A percentile compares a stretch with the other conserved stretches of the same genome.
Conservation (phyloP, 2,888 invertebrate species). For the Galeopsomyia nigrocyanea region DNA sequence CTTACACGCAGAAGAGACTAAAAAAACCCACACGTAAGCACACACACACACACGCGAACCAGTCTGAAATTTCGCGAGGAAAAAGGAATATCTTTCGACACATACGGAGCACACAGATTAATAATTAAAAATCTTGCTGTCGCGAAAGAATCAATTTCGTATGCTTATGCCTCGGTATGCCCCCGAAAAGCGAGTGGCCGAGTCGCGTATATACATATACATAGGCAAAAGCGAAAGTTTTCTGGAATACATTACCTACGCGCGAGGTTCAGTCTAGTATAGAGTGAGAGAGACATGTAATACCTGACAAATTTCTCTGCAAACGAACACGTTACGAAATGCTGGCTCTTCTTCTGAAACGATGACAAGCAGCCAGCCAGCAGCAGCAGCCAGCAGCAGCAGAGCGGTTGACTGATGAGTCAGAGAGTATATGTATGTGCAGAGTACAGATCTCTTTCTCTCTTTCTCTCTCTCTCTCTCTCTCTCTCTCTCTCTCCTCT, state of each 20-base stretch:
- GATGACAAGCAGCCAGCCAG: slow-evolving; percentile 9
- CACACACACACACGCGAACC: too few species aligned
- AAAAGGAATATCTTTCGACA: neutral
- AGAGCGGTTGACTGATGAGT: neutral
- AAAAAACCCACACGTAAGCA: too few species aligned
- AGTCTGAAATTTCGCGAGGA: too few species aligned
- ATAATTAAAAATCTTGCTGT: neutral
- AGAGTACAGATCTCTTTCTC: neutral
- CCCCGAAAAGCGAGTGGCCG: slow-evolving; percentile 9
- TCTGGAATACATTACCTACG: neutral
- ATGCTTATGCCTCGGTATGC: neutral
- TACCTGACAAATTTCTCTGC: slow-evolving; percentile 39
- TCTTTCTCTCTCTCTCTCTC: slow-evolving; percentile 1
- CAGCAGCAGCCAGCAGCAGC: neutral
- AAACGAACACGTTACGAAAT: slow-evolving; percentile 30
- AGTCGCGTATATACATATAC: neutral
- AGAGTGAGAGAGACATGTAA: neutral
- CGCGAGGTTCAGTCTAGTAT: neutral
- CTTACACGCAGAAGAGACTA: too few species aligned
- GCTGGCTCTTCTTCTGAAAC: slow-evolving; percentile 15
- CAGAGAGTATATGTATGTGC: neutral
- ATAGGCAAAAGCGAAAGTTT: slow-evolving; percentile 42
- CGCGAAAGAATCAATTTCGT: neutral
- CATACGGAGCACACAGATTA: slow-evolving; percentile 2
- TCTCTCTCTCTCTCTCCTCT: slow-evolving; percentile 4